Evolutionary conservation across 1,140 invertebrate species (phyloP).

Genomic region (Nymphalis io): DNA sequence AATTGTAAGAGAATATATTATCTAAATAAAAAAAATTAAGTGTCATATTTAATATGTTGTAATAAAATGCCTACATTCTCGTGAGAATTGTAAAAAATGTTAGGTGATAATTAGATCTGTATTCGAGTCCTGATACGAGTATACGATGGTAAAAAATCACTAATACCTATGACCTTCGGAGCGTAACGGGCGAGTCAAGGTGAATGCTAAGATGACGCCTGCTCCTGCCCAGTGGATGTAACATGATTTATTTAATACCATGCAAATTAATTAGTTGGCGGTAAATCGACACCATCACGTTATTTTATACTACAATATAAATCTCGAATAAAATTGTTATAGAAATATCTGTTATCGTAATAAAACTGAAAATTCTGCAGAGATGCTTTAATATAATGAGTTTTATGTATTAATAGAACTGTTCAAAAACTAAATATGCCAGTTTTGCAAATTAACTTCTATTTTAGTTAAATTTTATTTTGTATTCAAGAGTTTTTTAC

Average conservation of each 20-base stretch:
- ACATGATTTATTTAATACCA: not conserved
- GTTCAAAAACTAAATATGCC: no score
- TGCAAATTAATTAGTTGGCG: not conserved
- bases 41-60: not conserved
- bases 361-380: no score
- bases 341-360: no score
- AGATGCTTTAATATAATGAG: no score
- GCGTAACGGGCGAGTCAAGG: constrained; percentile 54
- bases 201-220: constrained; percentile 33
- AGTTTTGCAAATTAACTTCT: no score
- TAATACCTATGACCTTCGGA: constrained; percentile 45
- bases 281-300: not conserved
- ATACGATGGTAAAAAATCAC: constrained; percentile 15
- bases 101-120: constrained; percentile 7
- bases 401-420: no score
- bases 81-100: not conserved
- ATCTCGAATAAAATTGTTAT: not conserved
- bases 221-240: not conserved
- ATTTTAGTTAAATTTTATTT: no score
- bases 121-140: constrained; percentile 1
- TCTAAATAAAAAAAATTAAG: no score
- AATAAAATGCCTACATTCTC: not conserved
- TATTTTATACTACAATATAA: not conserved
- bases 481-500: no score
- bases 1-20: no score